A percentile compares a stretch with the other conserved stretches of the same genome.
phyloP scores from a whole-genome alignment of 2,888 invertebrate genomes.

The Drosophila percnosoma region DNA sequence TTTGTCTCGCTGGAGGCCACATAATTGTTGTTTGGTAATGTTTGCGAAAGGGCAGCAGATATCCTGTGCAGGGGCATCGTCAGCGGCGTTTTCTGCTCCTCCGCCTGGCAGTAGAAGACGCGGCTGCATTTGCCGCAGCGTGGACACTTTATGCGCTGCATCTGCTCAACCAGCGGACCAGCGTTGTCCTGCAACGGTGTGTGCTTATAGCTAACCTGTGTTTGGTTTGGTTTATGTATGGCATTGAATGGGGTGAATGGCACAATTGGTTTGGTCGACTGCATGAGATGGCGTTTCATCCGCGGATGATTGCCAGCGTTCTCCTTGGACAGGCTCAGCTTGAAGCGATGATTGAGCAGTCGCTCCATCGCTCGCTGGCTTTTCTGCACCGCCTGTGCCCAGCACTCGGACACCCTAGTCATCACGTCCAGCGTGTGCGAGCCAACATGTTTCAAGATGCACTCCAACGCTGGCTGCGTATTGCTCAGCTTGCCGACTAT shows the following conservation, averaged over 20 bases:
- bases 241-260: conserved; percentile 70
- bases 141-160: conserved; percentile 71
- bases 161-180: conserved; percentile 51
- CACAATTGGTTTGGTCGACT: conserved; percentile 50
- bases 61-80: background rate
- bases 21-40: conserved; percentile 51
- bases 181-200: conserved; percentile 39
- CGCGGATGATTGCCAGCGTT: conserved; percentile 27
- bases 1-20: conserved; percentile 7
- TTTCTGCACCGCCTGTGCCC: conserved; percentile 54
- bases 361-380: conserved; percentile 50
- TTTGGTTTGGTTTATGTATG: conserved; percentile 51
- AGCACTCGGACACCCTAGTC: conserved; percentile 60
- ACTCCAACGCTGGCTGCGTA: conserved; percentile 60
- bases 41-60: conserved; percentile 47
- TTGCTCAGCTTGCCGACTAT: conserved; percentile 59
- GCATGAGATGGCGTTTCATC: conserved; percentile 37
- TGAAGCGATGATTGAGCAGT: conserved; percentile 61
- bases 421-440: conserved; percentile 61
- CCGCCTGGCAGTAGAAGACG: conserved; percentile 49
- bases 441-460: conserved; percentile 51
- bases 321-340: conserved; percentile 61
- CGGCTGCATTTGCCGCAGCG: conserved; percentile 67
- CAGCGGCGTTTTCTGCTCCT: conserved; percentile 7
- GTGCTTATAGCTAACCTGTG: conserved; percentile 16